These are phyloP conservation scores for Morus bassanus DNA, from an alignment of 2,797 vertebrate species.

Conservation along the genomic window DNA sequence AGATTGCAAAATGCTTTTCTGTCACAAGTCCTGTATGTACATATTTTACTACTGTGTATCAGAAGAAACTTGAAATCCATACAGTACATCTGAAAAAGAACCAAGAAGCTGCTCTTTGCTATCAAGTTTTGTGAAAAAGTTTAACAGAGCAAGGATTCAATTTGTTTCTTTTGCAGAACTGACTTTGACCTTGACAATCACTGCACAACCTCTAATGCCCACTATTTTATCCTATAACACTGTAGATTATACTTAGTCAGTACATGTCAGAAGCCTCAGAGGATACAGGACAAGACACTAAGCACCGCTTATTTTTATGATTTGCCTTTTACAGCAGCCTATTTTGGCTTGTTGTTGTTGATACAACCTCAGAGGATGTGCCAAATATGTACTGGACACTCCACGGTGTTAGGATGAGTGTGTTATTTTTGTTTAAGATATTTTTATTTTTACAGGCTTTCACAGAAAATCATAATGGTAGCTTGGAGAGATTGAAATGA, in stretches of 20 bases:
- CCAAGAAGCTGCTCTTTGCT: neutral
- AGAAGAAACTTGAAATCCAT: neutral
- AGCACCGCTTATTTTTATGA: neutral
- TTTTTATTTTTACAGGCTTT: conserved; percentile 50
- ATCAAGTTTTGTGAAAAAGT: neutral
- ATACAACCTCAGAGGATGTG: conserved; percentile 3
- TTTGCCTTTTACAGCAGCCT: neutral
- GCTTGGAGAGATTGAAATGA: neutral
- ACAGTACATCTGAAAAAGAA: neutral
- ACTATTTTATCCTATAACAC: neutral
- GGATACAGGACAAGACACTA: neutral
- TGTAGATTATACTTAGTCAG: neutral
- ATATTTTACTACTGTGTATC: neutral
- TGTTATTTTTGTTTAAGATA: conserved; percentile 35
- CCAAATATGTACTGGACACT: conserved; percentile 15
- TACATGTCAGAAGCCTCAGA: neutral
- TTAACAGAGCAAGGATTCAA: neutral
- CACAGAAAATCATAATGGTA: conserved; percentile 17
- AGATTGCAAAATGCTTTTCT: neutral
- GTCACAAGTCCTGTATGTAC: neutral
- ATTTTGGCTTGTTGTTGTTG: neutral
- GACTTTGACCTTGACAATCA: neutral
- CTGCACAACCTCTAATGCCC: neutral
- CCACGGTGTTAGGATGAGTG: neutral
- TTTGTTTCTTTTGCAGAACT: neutral